phyloP scores from a whole-genome alignment of 1,140 invertebrate species.

The Cotesia typhae region DNA sequence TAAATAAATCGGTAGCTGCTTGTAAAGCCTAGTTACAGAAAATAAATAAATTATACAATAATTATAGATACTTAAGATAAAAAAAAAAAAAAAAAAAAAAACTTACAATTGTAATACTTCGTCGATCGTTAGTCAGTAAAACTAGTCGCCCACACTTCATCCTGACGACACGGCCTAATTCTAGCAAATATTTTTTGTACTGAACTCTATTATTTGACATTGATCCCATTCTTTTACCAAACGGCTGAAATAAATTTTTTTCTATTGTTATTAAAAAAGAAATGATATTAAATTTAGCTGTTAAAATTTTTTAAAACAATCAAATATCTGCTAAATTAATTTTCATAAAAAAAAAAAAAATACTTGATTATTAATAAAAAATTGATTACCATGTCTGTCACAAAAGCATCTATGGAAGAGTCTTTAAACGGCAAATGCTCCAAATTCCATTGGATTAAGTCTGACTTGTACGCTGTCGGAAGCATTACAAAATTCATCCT shows the following conservation, averaged over 20 bases:
- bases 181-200: slow-evolving; percentile 65
- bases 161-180: slow-evolving; percentile 65
- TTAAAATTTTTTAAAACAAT: too few relatives aligned
- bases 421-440: slow-evolving; percentile 64
- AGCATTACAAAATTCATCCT: slow-evolving; percentile 60
- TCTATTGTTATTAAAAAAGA: too few relatives aligned
- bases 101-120: slow-evolving; percentile 56
- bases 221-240: slow-evolving; percentile 68
- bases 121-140: slow-evolving; percentile 69
- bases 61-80: too few relatives aligned
- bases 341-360: too few relatives aligned
- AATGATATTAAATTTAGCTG: too few relatives aligned
- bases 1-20: slow-evolving; percentile 46
- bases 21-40: slow-evolving; percentile 48
- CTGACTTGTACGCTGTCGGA: slow-evolving; percentile 44
- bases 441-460: slow-evolving; percentile 66
- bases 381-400: slow-evolving; percentile 68
- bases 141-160: slow-evolving; percentile 62
- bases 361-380: too few relatives aligned
- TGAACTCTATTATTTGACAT: slow-evolving; percentile 64
- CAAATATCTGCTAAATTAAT: too few relatives aligned
- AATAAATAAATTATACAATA: slow-evolving; percentile 18
- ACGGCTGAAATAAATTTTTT: slow-evolving; percentile 61
- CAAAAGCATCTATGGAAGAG: slow-evolving; percentile 68
- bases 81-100: not conserved